Evolutionary conservation across 1,140 invertebrate genomes (phyloP).

Genomic region (Pteromalus puparum): DNA sequence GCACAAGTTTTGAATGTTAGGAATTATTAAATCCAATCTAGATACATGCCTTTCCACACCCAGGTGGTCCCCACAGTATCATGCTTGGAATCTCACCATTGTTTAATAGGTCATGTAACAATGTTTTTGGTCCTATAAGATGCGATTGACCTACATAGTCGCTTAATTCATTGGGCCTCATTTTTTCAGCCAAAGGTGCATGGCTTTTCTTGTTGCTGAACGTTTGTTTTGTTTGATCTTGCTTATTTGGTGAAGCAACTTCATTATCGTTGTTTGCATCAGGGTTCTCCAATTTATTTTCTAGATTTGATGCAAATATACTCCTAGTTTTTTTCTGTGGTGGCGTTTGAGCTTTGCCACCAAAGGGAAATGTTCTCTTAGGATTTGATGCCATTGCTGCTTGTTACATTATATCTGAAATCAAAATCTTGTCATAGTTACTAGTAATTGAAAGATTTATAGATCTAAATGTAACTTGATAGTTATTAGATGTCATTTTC

Average conservation of each 20-base stretch:
- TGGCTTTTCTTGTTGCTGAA: slow-evolving; percentile 16
- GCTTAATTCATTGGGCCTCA: slow-evolving; percentile 67
- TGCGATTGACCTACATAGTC: slow-evolving; percentile 82
- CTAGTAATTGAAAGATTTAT: too few species aligned
- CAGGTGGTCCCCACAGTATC: slow-evolving; percentile 90
- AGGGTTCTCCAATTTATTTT: not conserved
- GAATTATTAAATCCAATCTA: not conserved
- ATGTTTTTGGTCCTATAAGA: slow-evolving; percentile 79
- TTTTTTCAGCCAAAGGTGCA: slow-evolving; percentile 54
- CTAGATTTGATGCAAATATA: slow-evolving; percentile 15
- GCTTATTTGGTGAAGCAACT: not conserved
- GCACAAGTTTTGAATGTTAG: not conserved
- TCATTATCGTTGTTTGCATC: not conserved
- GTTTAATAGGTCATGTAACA: slow-evolving; percentile 79
- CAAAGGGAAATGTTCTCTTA: slow-evolving; percentile 4
- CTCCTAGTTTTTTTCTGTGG: not conserved
- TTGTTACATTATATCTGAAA: not conserved
- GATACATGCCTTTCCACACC: slow-evolving; percentile 85
- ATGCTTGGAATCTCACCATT: slow-evolving; percentile 84
- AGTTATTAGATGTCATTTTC: too few species aligned
- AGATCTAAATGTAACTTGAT: too few species aligned
- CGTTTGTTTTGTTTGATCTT: slow-evolving; percentile 24
- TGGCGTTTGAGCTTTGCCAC: slow-evolving; percentile 35
- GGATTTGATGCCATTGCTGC: not conserved
- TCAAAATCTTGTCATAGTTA: not conserved